A percentile compares a stretch with the other conserved stretches of the same genome.
Evolutionary conservation across 1,140 invertebrate genomes (phyloP).

Genomic region (Nasonia longicornis): DNA sequence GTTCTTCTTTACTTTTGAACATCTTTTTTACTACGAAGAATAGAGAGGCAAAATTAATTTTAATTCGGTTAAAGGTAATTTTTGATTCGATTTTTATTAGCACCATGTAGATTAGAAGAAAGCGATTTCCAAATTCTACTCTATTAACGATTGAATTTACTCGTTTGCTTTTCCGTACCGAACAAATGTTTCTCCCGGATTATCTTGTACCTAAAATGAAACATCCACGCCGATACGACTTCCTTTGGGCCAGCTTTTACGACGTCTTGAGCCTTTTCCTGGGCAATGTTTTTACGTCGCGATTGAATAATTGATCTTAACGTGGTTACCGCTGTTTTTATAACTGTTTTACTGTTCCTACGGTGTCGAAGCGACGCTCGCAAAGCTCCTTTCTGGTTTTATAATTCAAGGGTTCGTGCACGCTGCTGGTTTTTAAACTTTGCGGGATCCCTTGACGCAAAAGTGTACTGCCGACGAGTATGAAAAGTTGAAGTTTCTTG

Average conservation of each 20-base stretch:
- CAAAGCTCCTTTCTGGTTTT: constrained; percentile 29
- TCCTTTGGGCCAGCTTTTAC: constrained; percentile 64
- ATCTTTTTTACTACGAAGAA: neutral
- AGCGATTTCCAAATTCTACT: too few relatives aligned
- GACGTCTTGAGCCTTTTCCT: constrained; percentile 53
- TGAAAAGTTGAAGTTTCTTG: neutral
- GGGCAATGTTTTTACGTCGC: constrained; percentile 60
- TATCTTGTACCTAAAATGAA: neutral
- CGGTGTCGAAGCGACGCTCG: constrained; percentile 49
- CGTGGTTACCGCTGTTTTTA: constrained; percentile 67
- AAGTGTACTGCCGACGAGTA: constrained; percentile 55
- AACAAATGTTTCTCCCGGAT: neutral
- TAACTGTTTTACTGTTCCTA: constrained; percentile 68
- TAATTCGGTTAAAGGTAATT: neutral
- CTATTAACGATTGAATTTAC: too few relatives aligned
- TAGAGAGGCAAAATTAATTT: neutral
- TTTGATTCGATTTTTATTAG: too few relatives aligned
- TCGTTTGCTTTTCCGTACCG: too few relatives aligned
- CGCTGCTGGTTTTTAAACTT: constrained; percentile 65
- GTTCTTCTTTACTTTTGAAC: neutral
- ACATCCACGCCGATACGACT: constrained; percentile 46
- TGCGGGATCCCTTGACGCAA: constrained; percentile 57
- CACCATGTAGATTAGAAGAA: too few relatives aligned
- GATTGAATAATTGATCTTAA: constrained; percentile 68
- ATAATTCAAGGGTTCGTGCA: constrained; percentile 60